Base-by-base conservation (phyloP, 1,140 invertebrate genomes). In the Ptiloglossa arizonensis region DNA sequence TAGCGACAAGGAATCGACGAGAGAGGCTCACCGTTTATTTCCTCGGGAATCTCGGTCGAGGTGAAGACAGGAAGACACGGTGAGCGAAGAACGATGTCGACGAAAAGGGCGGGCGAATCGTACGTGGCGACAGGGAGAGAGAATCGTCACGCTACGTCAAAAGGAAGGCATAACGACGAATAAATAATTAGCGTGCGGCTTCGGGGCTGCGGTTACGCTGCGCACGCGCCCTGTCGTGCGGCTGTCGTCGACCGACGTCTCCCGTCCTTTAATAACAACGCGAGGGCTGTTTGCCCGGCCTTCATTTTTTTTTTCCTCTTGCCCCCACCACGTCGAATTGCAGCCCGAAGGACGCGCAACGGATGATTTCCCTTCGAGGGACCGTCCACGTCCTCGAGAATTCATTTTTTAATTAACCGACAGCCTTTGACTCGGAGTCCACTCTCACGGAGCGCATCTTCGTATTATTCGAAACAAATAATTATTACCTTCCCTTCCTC, bases 131-230 rank as follows among this genome's bases (percentile, higher is more conserved):
- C 64, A 72, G 52, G 57, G 48, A 38, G 32, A 63, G 76, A 67
- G 74, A 79, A 80, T 88, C 79, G 82, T 88, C 80, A 82, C 62
- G 82, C 75, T 32, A 80, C 67, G 80, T 83, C 46, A 72, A 78
- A 86, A 86, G 64, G 79, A 89, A 87, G 82, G 70, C 78, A 86
- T 80, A 86, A 85, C 80, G 67, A 82, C 79, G 82, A 87, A 89
- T 88, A 87, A 90, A 90, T 90, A 91, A 90, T 91, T 91, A 90
- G 57, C 73, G 81, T 84, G 88, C 80, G 89, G 89, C 84, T 86
- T 83, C n/a, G 81, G 84, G 84, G 77, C 86, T 82, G 88, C 81
- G 88, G 89, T 90, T 89, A 87, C 64, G 59, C 22, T 41, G 75
- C 70, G 82, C 89, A 88, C 88, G 87, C 89, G 86, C 62, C 83